These are phyloP conservation scores for Pachyrhynchus sulphureomaculatus DNA, from an alignment of 1,140 invertebrate genomes.

Conservation along the genomic window DNA sequence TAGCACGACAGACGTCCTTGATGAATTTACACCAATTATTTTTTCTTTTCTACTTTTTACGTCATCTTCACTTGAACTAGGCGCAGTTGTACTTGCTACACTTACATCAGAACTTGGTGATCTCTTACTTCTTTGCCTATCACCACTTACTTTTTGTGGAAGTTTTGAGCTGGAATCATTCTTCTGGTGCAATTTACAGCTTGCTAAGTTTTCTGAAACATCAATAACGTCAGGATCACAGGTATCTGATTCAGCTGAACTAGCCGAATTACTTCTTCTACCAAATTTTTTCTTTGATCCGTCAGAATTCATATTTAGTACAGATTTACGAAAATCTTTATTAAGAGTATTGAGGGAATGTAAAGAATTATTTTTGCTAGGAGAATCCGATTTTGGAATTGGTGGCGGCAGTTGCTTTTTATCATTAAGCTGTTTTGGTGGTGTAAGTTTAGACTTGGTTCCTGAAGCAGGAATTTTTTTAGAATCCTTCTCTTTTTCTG, in stretches of 20 bases:
- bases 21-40: constrained; percentile 46
- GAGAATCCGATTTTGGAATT: constrained; percentile 57
- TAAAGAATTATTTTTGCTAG: constrained; percentile 51
- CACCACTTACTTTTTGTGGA: constrained; percentile 42
- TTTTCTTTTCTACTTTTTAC: constrained; percentile 50
- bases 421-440: constrained; percentile 38
- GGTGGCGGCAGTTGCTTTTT: constrained; percentile 59
- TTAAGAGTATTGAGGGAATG: constrained; percentile 58
- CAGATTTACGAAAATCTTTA: constrained; percentile 76
- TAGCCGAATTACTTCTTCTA: constrained; percentile 56
- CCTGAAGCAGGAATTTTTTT: constrained; percentile 21
- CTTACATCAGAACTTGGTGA: constrained; percentile 50
- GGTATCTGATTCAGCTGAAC: constrained; percentile 57
- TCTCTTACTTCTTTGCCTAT: constrained; percentile 50
- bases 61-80: constrained; percentile 57
- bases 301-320: constrained; percentile 66
- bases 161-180: constrained; percentile 39
- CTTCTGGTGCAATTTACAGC: constrained; percentile 41
- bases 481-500: constrained; percentile 32
- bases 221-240: constrained; percentile 46
- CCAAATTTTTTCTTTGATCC: constrained; percentile 48
- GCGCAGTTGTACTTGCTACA: constrained; percentile 50
- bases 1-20: constrained; percentile 54
- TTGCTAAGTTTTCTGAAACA: constrained; percentile 44
- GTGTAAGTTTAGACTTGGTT: constrained; percentile 38